A percentile compares a stretch with the other conserved stretches of the same genome.
Conservation (phyloP, 2,113 vertebrate genomes). For the Notothenia coriiceps region DNA sequence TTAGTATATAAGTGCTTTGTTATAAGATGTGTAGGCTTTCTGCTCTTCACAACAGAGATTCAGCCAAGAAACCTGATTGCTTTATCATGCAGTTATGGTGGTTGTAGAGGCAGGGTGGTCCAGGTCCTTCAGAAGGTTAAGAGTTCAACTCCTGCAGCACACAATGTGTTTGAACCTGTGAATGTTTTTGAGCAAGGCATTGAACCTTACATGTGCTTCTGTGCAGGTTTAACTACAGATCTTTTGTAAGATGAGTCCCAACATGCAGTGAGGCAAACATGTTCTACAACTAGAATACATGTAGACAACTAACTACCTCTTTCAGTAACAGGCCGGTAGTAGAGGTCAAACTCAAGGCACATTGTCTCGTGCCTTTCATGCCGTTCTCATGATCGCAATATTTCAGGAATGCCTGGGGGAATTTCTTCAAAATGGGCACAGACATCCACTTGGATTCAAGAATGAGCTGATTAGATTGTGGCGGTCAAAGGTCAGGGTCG, state of each 20-base stretch:
- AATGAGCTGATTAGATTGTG: too few relatives aligned
- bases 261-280: background rate
- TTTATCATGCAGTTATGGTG: slow-evolving; percentile 21
- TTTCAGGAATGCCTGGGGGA: too few relatives aligned
- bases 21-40: too few relatives aligned
- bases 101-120: slow-evolving; percentile 29
- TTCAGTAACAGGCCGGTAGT: background rate
- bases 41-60: background rate
- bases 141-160: background rate
- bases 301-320: background rate
- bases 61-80: slow-evolving; percentile 9
- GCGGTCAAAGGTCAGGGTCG: too few relatives aligned
- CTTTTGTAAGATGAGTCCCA: background rate
- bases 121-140: too few relatives aligned
- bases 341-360: background rate
- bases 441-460: too few relatives aligned
- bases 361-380: too few relatives aligned
- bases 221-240: background rate
- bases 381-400: too few relatives aligned
- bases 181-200: background rate
- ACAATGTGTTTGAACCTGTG: background rate
- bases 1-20: too few relatives aligned
- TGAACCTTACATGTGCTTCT: background rate
- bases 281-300: background rate
- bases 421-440: too few relatives aligned